Base-by-base conservation (phyloP, 2,113 vertebrate genomes). In the Oenanthe oenanthe region DNA sequence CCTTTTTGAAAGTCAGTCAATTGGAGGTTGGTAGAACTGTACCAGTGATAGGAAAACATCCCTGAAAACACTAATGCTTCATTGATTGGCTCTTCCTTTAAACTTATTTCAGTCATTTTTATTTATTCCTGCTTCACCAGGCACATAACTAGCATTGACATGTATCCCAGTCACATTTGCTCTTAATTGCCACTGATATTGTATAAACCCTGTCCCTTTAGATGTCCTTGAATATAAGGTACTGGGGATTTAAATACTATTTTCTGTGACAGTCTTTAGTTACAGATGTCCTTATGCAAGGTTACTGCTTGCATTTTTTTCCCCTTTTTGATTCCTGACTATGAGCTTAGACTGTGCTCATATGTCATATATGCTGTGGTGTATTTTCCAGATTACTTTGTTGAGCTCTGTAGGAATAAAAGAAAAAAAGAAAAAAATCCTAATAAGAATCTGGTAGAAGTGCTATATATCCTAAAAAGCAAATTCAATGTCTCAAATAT, bases 21-120 rank as follows among this genome's bases (percentile, higher is more conserved):
- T 22, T 74, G 67, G 50, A 85, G 19, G 17, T 60, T 83, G 81
- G 26, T 61, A 85, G 77, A 85, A 85, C 38, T 11, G 18, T 40
- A 50, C 13, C 32, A 83, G 17, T 29, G 66, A 83, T 19, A 83
- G 90, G 45, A 91, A 61, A 68, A 19, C 50, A 66, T 10, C 18
- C 38, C 76, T n/a, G 32, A 85, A 87, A 89, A 57, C 66, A 65
- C 20, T 50, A 62, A 53, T 73, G 61, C 10, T 78, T 94, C 67
- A 91, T 47, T 89, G 58, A 88, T 32, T 85, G 54, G 65, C 58
- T 87, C n/a, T 81, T 85, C 32, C 26, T 87, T 92, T 95, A 70
- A 60, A 76, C 58, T 62, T 76, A 43, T 89, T 78, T 93, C n/a
- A 53, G n/a, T 68, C 19, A 72, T 88, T 89, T 78, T 66, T 73